Base-by-base conservation (phyloP, 2,888 invertebrate species). In the Ecliptopera silaceata region DNA sequence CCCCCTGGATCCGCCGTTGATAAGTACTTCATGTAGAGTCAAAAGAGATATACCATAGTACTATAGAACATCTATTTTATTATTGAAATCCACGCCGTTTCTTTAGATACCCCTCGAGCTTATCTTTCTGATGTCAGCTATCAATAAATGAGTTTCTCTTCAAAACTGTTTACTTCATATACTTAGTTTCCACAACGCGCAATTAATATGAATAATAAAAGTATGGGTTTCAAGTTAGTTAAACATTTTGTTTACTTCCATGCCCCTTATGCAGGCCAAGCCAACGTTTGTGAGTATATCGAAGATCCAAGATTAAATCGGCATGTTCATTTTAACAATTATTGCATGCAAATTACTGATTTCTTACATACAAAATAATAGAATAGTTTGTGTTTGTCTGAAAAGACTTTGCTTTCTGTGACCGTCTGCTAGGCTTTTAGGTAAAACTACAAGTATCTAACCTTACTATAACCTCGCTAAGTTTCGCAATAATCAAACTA, bases 221-320 rank as follows among this genome's bases (percentile, higher is more conserved):
- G 26, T 26, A 26, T 26, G 26, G 26, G 26, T 1, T 99, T 90
- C 99, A 99, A 95, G 99, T 90, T 52, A 12, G 38, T 36, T 36
- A 8, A 15, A 5, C 4, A 38, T 34, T 59, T 51, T 12, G 41
- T 45, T 59, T 51, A 32, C 13, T 89, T 88, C 72, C 84, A 87
- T 84, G 84, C 81, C 26, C 63, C 64, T 69, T 74, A 66, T 70
- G 57, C 79, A 91, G 91, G 91, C 89, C 69, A 91, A 91, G 67
- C 88, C 88, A 52, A 75, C 76, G 52, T 83, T 83, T 77, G 90
- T 90, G 78, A 88, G 88, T 90, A 86, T 69, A 31, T 44, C 11
- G 17, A 17, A 29, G 15, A 38, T 47, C 26, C 38, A 15, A 48
- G n/a, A 18, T 31, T 31, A 10, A 15, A 4, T 12, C 6, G 26